phyloP scores from a whole-genome alignment of 2,888 invertebrate species.

The Acutogordius australiensis region DNA sequence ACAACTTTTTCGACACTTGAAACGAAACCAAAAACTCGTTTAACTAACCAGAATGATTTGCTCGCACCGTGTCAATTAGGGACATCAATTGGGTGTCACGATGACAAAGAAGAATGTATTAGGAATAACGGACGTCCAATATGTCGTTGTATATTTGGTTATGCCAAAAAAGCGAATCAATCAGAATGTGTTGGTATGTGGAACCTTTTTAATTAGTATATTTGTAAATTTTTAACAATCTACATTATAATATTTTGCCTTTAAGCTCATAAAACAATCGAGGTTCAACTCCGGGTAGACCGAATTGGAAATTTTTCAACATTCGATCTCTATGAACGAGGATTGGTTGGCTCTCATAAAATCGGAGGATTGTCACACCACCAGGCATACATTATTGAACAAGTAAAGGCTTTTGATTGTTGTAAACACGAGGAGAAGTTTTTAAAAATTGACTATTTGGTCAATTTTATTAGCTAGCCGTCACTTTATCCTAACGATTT shows the following conservation, averaged over 20 bases:
- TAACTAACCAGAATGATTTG: no score
- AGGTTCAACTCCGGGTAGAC: not conserved
- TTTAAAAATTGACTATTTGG: not conserved
- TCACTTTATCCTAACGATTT: no score
- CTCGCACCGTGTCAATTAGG: not conserved
- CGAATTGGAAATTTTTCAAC: not conserved
- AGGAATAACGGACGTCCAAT: not conserved
- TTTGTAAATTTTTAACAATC: not conserved
- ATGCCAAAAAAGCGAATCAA: not conserved
- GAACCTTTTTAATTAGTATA: not conserved
- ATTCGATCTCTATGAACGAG: not conserved
- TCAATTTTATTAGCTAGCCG: not conserved
- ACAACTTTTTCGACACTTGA: no score
- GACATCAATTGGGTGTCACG: not conserved
- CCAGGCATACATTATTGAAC: no score
- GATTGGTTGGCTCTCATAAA: no score
- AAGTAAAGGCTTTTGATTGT: no score
- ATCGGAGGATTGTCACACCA: no score
- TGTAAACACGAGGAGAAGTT: no score
- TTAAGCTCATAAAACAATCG: not conserved
- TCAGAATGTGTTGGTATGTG: not conserved
- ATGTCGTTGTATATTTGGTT: conserved; percentile 1
- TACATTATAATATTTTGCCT: not conserved
- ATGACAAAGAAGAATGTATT: conserved; percentile 9
- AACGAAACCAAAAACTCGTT: no score